Base-by-base conservation (phyloP, 1,140 invertebrate species). In the Nautilus pompilius region DNA sequence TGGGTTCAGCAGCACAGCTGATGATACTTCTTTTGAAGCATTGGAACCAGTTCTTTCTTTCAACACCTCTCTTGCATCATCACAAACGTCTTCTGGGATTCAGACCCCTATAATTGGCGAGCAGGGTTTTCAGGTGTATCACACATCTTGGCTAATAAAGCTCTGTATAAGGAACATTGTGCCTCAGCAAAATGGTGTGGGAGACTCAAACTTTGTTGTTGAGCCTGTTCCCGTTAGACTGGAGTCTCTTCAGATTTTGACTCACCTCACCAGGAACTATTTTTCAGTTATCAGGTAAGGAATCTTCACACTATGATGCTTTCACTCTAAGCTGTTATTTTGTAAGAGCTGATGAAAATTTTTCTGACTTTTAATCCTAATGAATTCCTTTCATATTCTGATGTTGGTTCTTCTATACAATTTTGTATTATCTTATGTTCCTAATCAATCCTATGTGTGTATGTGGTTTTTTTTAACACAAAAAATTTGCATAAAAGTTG, bases 171-270 rank as follows among this genome's bases (percentile, higher is more conserved):
- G 68, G 55, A 83, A 82, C 62, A 70, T 82, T 29, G 24, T 73
- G 26, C 77, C 76, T 8, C 70, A 70, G 49, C 58, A 53, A 2
- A 20, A 34, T 26, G 29, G 24, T 8, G 54, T 62, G 24, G 32
- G 36, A 10, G 41, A 56, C 30, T 13, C 65, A 6, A 32, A 20
- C 5, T 13, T 33, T 53, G 46, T 24, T 48, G 57, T 65, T 24
- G 78, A 78, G 34, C 79, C 81, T 8, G 65, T 88, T 41, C 89
- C 90, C 33, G 86, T 91, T 13, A 85, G 89, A 68, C 75, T 93
- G 17, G 90, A 93, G 79, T 90, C 90, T 13, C 79, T 93, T 0
- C 91, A 92, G 84, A 85, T 93, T 2, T 73, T 93, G 0, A 87
- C 88, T 17, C 87, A 87, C 8, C 85, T 93, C 60, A 85, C 88